Evolutionary conservation across 2,888 invertebrate genomes (phyloP), one percentile per base, ranked within the genome.

Genomic region (Oscheius onirici): DNA sequence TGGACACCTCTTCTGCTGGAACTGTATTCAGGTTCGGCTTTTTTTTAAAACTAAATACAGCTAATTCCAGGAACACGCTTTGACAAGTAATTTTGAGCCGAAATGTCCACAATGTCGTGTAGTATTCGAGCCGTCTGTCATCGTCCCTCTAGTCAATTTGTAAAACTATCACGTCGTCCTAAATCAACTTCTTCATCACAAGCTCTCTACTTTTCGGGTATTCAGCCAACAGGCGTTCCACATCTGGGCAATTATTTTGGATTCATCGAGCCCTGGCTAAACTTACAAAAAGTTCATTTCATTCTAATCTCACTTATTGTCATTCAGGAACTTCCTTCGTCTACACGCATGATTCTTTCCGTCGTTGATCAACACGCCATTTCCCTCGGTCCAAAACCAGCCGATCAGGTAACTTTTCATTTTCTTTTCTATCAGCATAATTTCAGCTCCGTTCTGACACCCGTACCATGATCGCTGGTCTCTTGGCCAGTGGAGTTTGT

Each of bases 191-290:
- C 71, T 57, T 63, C 46, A 20, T 22, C 69, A 67, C 51, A 60
- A 28, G 46, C 70, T 1, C 76, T 78, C 55, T 80, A 75, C 61
- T 77, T 84, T 43, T 72, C 97, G 0, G 97, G 97, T 15, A 93
- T 99, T 87, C 97, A 99, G 89, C 97, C 99, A 0, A 97, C 97
- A 0, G 97, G 97, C 20, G 90, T 91, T 3, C 90, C 97, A 74
- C 99, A 99, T 89, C 90, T 97, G 63, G 99, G 99, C 13, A 99
- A 99, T 90, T 99, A 97, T 90, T 92, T 96, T 82, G 97, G 97
- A 13, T 96, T 95, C 0, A 91, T 99, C 75, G 91, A 91, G 72
- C 93, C 93, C 87, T 97, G 95, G 93, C 91, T 93, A 22, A 90
- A 92, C 20, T 88, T 95, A 51, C 97, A 97, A 89, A 75, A 77